These are phyloP conservation scores for Trachelus iudaicus DNA, from an alignment of 2,888 invertebrate genomes.

Conservation along the genomic window DNA sequence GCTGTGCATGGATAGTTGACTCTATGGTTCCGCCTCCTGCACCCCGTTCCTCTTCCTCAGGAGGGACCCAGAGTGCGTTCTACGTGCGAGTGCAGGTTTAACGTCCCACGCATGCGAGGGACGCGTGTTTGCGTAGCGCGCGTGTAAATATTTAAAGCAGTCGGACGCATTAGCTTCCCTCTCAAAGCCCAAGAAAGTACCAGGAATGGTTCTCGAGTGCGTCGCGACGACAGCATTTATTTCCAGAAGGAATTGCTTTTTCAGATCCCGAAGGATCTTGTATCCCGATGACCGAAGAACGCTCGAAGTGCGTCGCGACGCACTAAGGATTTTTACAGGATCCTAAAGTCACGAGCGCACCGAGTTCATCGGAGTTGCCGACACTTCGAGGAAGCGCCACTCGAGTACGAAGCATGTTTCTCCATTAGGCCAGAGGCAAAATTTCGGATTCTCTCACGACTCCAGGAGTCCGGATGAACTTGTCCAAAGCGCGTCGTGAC, in stretches of 20 bases:
- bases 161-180: constrained; percentile 11
- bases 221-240: neutral
- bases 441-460: neutral
- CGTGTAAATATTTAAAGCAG: constrained; percentile 22
- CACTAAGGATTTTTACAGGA: neutral
- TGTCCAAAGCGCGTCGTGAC: too few relatives aligned
- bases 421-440: neutral
- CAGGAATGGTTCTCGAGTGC: constrained; percentile 10
- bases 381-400: neutral
- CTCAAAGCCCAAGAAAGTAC: constrained; percentile 3
- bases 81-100: constrained; percentile 14
- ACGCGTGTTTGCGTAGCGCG: constrained; percentile 18
- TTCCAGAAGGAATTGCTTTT: neutral
- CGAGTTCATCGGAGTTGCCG: neutral
- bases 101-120: neutral
- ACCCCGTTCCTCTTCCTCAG: neutral
- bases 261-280: neutral
- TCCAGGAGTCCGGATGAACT: too few relatives aligned
- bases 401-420: neutral
- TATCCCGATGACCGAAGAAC: constrained; percentile 11
- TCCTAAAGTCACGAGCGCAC: neutral
- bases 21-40: neutral
- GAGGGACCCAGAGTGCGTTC: constrained; percentile 20
- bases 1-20: neutral
- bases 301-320: neutral